Base-by-base conservation (phyloP, 2,888 invertebrate genomes). In the Biston betularia region DNA sequence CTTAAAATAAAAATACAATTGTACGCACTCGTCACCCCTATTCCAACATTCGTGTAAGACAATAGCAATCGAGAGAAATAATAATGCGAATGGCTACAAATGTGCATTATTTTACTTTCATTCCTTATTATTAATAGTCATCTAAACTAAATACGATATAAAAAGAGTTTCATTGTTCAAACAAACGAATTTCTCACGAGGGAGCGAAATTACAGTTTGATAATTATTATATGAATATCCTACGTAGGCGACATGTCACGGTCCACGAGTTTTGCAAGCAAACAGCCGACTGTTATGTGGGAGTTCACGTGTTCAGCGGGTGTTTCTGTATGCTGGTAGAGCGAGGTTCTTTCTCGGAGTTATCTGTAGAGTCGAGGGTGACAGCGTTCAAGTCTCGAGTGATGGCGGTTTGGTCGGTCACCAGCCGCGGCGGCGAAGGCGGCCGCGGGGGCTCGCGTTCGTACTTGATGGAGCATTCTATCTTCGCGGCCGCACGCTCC, bases 1-100 rank as follows among this genome's bases (percentile, higher is more conserved):
- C 67, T 68, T 68, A 63, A 46, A 59, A 45, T 53, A 61, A 56
- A 57, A 63, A 67, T 53, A 53, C 50, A 52, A 62, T 38, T 38
- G 12, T 42, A 38, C 15, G 60, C 49, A 52, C 46, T 50, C 55
- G 24, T 42, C 50, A 35, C 53, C 54, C 48, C 53, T 35, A 53
- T 46, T 55, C 11, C 58, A 24, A 54, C 66, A 57, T 65, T 54
- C 56, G 15, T 34, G 24, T 38, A 46, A 11, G 42, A 53, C 42
- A 54, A 54, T 54, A 59, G 7, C 38, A 35, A 45, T 48, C 11
- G 15, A 14, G 50, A 42, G 48, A 42, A 42, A 24, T n/a, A 14
- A 11, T 33, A 11, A 14, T 6, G 40, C 8, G 38, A 40, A 42
- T 24, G 12, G n/a, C 50, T 46, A 52, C 9, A 14, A 65, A 55